phyloP scores from a whole-genome alignment of 2,797 vertebrate genomes.

The Aphelocoma californica region DNA sequence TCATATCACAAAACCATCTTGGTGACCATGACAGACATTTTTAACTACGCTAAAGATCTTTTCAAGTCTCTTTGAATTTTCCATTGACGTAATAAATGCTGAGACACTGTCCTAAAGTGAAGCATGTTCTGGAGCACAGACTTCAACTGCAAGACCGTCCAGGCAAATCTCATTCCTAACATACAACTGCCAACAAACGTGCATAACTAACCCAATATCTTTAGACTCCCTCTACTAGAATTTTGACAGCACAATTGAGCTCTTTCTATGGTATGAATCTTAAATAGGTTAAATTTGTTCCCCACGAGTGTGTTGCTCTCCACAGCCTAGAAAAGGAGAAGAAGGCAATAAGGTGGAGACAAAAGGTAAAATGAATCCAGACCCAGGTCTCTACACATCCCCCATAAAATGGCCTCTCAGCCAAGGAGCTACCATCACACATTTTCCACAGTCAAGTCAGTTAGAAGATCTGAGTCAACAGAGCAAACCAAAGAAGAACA shows the following conservation, averaged over 20 bases:
- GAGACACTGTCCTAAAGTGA: background rate
- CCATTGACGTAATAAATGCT: fast-evolving
- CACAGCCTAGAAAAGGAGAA: background rate
- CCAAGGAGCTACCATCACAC: background rate
- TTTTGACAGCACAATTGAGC: background rate
- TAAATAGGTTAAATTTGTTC: background rate
- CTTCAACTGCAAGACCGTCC: background rate
- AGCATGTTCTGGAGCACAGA: background rate
- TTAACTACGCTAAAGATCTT: background rate
- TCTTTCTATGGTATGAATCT: background rate
- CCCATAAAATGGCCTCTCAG: background rate
- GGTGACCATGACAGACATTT: background rate
- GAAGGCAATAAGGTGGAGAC: background rate
- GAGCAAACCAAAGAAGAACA: background rate
- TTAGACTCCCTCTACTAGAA: background rate
- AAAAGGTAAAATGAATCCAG: background rate
- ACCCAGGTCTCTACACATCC: background rate
- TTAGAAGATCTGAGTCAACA: background rate
- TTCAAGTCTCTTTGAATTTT: background rate
- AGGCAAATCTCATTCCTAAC: background rate
- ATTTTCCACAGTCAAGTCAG: background rate
- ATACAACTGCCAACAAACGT: background rate
- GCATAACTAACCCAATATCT: background rate
- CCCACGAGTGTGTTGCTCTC: fast-evolving
- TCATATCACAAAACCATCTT: background rate